phyloP scores from a whole-genome alignment of 2,113 vertebrate species.

The Heterocephalus glaber region DNA sequence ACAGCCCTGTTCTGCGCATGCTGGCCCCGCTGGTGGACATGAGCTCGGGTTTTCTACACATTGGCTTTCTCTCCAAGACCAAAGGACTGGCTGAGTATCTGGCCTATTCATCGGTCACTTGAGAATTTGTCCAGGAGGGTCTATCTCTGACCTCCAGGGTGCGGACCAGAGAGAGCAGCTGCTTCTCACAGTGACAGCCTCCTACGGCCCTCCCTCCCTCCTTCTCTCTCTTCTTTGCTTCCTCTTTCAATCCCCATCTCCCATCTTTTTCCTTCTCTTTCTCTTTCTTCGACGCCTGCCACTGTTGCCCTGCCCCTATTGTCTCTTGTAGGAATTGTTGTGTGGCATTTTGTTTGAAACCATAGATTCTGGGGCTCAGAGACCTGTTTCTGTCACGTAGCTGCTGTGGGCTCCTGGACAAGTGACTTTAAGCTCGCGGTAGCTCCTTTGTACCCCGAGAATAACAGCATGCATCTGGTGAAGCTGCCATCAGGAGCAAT shows the following conservation, averaged over 20 bases:
- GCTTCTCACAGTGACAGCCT: not conserved
- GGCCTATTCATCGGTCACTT: not conserved
- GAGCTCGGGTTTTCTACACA: not conserved
- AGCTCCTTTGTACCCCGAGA: not conserved
- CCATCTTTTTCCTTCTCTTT: not conserved
- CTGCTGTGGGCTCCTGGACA: not conserved
- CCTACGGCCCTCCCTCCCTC: not conserved
- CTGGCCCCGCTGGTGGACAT: fast-evolving
- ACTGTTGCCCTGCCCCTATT: not conserved
- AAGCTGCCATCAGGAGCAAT: not conserved
- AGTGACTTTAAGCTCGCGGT: not conserved
- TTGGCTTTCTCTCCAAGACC: not conserved
- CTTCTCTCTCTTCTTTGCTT: not conserved
- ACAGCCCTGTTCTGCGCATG: fast-evolving
- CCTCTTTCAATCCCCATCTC: not conserved
- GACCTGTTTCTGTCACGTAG: not conserved
- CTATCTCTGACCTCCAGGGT: not conserved
- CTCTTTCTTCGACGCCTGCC: not conserved
- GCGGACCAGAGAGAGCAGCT: not conserved
- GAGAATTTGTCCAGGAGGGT: not conserved
- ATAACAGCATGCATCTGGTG: not conserved
- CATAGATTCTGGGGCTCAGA: not conserved
- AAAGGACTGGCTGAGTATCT: not conserved
- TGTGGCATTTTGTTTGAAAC: not conserved
- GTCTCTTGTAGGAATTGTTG: not conserved